Evolutionary conservation across 1,140 invertebrate species (phyloP), one percentile per base, ranked within the genome.

Genomic region (Uloborus diversus): DNA sequence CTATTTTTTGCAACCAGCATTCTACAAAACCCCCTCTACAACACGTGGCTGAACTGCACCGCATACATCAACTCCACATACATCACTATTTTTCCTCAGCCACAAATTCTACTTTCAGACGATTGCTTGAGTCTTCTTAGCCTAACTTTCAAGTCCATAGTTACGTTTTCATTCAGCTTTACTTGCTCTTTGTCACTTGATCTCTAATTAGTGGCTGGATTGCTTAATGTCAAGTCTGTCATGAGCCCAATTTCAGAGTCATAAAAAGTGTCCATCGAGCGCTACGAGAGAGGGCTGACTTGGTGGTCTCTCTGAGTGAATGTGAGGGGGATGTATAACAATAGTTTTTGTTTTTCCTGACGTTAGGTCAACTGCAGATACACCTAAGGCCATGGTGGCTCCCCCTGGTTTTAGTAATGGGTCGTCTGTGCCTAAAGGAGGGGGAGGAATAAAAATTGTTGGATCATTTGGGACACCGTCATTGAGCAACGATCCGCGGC

Each of bases 251-350:
- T 14, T 14, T 17, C 25, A 66, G 32, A 78, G 75, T 78, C 75
- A 78, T 78, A 78, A 78, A 78, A 78, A 78, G 23, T 78, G 75
- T 11, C 75, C 75, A 57, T 78, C 75, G 25, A 78, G 51, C 4
- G 75, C 57, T 17, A 78, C 75, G 28, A 78, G 23, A 5, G 62
- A 66, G 0, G 75, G 57, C 27, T 76, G 71, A 28, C 56, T 68
- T 20, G 47, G 20, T 1, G 57, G 47, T 28, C 53, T 51, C 13
- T 69, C 66, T 33, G 64, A 61, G 13, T 64, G 59, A 20, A 35
- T 35, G 53, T 65, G 61, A 35, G 75, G 75, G 7, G 75, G 61
- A 33, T 78, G 75, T 11, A 78, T 35, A 20, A 78, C 75, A 57
- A 78, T 78, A 14, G 75, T 78, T 35, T 78, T 78, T 66, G 75